These are phyloP conservation scores for Crotophaga sulcirostris DNA, from an alignment of 2,113 vertebrate genomes.

Conservation along the genomic window DNA sequence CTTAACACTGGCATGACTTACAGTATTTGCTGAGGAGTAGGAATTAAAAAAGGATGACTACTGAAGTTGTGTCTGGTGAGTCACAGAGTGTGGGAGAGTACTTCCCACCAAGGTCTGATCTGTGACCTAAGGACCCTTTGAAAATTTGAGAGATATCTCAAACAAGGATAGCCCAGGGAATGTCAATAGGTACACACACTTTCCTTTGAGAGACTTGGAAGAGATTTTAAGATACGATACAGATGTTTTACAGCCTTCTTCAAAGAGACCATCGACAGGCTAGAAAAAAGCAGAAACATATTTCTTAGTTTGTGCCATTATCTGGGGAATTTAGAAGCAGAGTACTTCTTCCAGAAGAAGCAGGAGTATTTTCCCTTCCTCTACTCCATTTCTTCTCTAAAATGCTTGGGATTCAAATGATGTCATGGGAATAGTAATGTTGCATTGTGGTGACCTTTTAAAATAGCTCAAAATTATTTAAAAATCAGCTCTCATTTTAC, in stretches of 20 bases:
- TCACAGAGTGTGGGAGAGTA: background rate
- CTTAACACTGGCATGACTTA: accelerated
- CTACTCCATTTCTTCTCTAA: background rate
- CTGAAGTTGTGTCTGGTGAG: background rate
- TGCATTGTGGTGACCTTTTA: background rate
- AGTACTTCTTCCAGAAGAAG: background rate
- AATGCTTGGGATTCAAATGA: background rate
- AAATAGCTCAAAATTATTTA: background rate
- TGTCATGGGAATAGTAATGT: background rate
- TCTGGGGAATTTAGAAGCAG: background rate
- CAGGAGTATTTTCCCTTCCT: background rate
- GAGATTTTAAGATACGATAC: background rate
- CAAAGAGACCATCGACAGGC: background rate
- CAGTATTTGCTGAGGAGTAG: background rate
- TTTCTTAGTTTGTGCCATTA: background rate
- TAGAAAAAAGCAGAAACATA: background rate
- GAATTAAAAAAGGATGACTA: background rate
- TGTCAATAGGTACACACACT: background rate
- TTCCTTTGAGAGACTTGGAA: background rate
- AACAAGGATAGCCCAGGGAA: background rate
- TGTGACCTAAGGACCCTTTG: background rate
- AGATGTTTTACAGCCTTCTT: background rate
- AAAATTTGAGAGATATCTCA: no score
- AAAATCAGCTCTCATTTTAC: background rate
- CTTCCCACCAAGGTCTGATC: background rate